Evolutionary conservation across 2,888 invertebrate species (phyloP), one percentile per base, ranked within the genome.

Genomic region (Megamerina dolium): DNA sequence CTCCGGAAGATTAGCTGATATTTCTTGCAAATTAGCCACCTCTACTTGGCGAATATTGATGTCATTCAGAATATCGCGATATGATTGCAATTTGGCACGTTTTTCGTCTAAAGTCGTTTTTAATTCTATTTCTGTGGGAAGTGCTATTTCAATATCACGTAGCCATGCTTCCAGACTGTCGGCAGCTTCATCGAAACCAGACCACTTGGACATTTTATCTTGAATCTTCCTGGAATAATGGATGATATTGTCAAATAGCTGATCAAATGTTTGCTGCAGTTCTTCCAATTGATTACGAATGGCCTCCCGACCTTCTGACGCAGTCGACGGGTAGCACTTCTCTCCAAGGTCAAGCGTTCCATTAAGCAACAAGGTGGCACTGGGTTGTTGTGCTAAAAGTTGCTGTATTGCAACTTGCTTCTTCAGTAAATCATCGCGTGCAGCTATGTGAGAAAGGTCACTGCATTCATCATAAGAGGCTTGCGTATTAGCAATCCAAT

Each of bases 61-160:
- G 57, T 93, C 92, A 66, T 89, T 89, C 27, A 91, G 75, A 45
- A 86, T 75, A 37, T 81, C 80, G 58, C 91, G 80, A 60, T 94
- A 94, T 1, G 83, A 78, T 64, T 88, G 88, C 29, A 94, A 73
- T 67, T 93, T 91, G 31, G 83, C 83, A 48, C 89, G 82, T 70
- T 95, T 95, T 66, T 94, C 94, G 68, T 94, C 93, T 46, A 94
- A 73, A 0, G 89, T 91, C 0, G 88, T 82, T 61, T 85, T 88
- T 4, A 90, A 67, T 62, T 87, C 85, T 30, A 92, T 80, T 54
- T 91, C 87, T 41, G 79, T 77, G 0, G 86, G 84, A 18, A 94
- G 70, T 54, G 85, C 81, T 47, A 79, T 77, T 61, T 90, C 88
- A 6, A 85, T 80, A 41, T 79, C 76, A 31, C 79, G 77, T 42